phyloP scores from a whole-genome alignment of 2,113 vertebrate species.

The Oncorhynchus keta region DNA sequence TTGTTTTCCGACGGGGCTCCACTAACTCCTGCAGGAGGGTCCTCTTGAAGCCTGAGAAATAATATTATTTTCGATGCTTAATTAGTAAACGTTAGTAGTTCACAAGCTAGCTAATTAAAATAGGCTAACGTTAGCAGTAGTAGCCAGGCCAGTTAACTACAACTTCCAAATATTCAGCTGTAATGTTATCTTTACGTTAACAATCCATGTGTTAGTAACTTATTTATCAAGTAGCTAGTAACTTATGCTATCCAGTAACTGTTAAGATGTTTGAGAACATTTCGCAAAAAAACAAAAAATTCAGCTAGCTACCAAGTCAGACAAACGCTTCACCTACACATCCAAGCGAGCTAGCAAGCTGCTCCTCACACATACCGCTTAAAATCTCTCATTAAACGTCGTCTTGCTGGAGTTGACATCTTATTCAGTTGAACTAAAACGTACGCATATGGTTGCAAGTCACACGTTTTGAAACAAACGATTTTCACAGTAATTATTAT shows the following conservation, averaged over 20 bases:
- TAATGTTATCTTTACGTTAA: too few species aligned
- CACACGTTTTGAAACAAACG: conserved; percentile 16
- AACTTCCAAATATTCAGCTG: too few species aligned
- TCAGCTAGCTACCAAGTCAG: conserved; percentile 4
- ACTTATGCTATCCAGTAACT: too few species aligned
- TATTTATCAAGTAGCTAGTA: too few species aligned
- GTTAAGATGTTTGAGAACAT: not conserved
- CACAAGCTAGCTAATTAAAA: too few species aligned
- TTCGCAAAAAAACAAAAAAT: not conserved
- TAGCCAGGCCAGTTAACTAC: too few species aligned
- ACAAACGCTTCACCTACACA: conserved; percentile 41
- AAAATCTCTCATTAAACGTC: conserved; percentile 96
- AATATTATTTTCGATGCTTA: too few species aligned
- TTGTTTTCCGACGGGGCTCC: conserved; percentile 97
- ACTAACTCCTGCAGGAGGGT: conserved; percentile 94
- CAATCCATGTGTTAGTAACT: too few species aligned
- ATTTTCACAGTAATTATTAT: not conserved
- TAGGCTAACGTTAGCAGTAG: too few species aligned
- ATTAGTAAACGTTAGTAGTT: too few species aligned
- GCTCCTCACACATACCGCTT: conserved; percentile 81
- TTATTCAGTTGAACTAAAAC: conserved; percentile 40
- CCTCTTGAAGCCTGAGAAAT: conserved; percentile 87
- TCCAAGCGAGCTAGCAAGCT: conserved; percentile 26
- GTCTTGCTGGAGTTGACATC: conserved; percentile 95
- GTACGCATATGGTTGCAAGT: conserved; percentile 36